Conservation (phyloP, 1,140 invertebrate genomes). For the Drosophila nannoptera region DNA sequence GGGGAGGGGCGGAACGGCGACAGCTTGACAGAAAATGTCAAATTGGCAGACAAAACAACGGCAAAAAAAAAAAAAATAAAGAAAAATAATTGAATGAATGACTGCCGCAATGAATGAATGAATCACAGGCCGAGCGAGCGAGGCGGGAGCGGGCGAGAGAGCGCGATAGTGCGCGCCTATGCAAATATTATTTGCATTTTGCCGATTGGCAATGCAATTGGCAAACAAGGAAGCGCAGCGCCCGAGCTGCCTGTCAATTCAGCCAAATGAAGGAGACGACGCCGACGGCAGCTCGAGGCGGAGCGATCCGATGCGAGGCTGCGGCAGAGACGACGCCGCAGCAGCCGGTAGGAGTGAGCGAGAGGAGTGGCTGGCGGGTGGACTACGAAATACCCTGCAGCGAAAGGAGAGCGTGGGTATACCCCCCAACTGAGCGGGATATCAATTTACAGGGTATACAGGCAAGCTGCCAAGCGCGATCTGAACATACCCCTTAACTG, state of each 20-base stretch:
- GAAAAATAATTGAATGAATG: constrained; percentile 61
- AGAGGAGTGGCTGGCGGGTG: too few species aligned
- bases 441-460: too few species aligned
- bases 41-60: constrained; percentile 64
- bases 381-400: too few species aligned
- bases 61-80: constrained; percentile 57
- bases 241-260: constrained; percentile 49
- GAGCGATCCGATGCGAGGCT: constrained; percentile 31
- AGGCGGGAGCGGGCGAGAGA: constrained; percentile 36
- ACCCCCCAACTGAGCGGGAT: too few species aligned
- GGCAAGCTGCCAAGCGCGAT: too few species aligned
- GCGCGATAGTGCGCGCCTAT: constrained; percentile 33
- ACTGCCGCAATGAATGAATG: constrained; percentile 37
- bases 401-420: too few species aligned
- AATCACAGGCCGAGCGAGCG: constrained; percentile 49
- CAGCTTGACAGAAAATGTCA: constrained; percentile 61
- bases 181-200: constrained; percentile 51
- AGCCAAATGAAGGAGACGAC: constrained; percentile 51
- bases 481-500: too few species aligned
- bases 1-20: constrained; percentile 16
- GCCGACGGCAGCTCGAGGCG: constrained; percentile 38
- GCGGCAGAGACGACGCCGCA: constrained; percentile 26
- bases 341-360: constrained; percentile 1
- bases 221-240: constrained; percentile 65
- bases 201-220: constrained; percentile 64